phyloP scores from a whole-genome alignment of 2,888 invertebrate genomes.

The Stratiomys singularior region DNA sequence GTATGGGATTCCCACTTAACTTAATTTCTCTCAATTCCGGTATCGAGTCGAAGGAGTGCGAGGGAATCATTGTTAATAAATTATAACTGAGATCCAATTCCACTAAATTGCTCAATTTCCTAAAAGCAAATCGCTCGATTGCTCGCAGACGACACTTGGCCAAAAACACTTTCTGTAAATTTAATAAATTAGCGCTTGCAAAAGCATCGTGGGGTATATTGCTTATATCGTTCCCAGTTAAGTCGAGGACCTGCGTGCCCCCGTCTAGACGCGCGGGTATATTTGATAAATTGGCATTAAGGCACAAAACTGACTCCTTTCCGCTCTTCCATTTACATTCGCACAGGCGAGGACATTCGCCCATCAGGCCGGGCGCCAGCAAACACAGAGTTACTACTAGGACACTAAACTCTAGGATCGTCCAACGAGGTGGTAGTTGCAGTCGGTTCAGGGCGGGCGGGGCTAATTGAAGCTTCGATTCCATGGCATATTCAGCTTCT shows the following conservation, averaged over 20 bases:
- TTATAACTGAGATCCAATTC: slow-evolving; percentile 85
- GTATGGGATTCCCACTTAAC: slow-evolving; percentile 80
- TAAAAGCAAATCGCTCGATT: slow-evolving; percentile 79
- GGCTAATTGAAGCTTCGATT: slow-evolving; percentile 55
- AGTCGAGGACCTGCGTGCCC: slow-evolving; percentile 82
- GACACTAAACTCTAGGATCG: slow-evolving; percentile 37
- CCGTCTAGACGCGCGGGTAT: slow-evolving; percentile 80
- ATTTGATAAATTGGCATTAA: slow-evolving; percentile 77
- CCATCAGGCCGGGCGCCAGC: slow-evolving; percentile 64
- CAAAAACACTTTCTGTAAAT: slow-evolving; percentile 83
- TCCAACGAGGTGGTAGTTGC: slow-evolving; percentile 15
- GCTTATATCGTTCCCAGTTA: slow-evolving; percentile 78
- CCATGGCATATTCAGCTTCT: slow-evolving; percentile 58
- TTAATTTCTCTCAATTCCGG: slow-evolving; percentile 79
- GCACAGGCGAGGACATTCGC: slow-evolving; percentile 80
- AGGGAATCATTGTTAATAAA: slow-evolving; percentile 74
- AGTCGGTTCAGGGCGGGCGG: slow-evolving; percentile 49
- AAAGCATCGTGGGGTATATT: slow-evolving; percentile 78
- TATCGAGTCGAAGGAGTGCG: slow-evolving; percentile 77
- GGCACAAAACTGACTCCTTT: slow-evolving; percentile 85
- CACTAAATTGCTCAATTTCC: slow-evolving; percentile 81
- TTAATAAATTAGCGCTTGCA: slow-evolving; percentile 77
- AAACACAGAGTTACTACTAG: slow-evolving; percentile 57
- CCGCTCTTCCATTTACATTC: slow-evolving; percentile 91
- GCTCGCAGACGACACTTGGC: slow-evolving; percentile 75